phyloP scores from a whole-genome alignment of 1,140 invertebrate species.

The Stratiolaelaps scimitus region DNA sequence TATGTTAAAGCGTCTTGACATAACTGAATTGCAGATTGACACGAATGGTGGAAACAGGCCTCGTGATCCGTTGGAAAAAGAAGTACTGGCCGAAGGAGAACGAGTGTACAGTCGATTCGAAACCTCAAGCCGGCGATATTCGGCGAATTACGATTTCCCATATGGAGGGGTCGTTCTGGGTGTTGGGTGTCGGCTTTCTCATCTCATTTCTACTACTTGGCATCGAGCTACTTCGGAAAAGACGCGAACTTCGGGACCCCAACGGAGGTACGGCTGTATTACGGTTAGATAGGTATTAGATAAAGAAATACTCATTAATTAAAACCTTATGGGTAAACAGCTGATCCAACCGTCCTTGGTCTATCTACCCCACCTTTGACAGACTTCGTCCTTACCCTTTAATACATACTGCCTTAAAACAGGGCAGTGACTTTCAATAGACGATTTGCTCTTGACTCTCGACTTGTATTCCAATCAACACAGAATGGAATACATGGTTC shows the following conservation, averaged over 20 bases:
- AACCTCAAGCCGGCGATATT: constrained; percentile 49
- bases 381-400: too few species aligned
- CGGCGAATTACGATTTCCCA: constrained; percentile 70
- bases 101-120: constrained; percentile 55
- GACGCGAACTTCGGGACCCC: constrained; percentile 20
- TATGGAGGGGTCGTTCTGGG: constrained; percentile 77
- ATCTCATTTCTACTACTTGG: constrained; percentile 27
- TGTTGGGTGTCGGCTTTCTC: constrained; percentile 55
- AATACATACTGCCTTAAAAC: too few species aligned
- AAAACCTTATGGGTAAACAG: too few species aligned
- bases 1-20: not conserved
- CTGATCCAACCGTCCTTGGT: too few species aligned
- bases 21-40: constrained; percentile 49
- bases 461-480: too few species aligned
- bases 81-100: constrained; percentile 63
- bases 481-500: too few species aligned
- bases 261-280: constrained; percentile 6
- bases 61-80: constrained; percentile 66
- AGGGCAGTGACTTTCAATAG: too few species aligned
- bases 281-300: too few species aligned
- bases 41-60: constrained; percentile 64
- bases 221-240: constrained; percentile 9
- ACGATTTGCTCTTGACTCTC: too few species aligned
- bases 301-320: too few species aligned
- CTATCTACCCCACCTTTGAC: too few species aligned